A percentile compares a stretch with the other conserved stretches of the same genome.
These are phyloP conservation scores for Solen grandis DNA, from an alignment of 1,140 invertebrate species.

Conservation along the genomic window DNA sequence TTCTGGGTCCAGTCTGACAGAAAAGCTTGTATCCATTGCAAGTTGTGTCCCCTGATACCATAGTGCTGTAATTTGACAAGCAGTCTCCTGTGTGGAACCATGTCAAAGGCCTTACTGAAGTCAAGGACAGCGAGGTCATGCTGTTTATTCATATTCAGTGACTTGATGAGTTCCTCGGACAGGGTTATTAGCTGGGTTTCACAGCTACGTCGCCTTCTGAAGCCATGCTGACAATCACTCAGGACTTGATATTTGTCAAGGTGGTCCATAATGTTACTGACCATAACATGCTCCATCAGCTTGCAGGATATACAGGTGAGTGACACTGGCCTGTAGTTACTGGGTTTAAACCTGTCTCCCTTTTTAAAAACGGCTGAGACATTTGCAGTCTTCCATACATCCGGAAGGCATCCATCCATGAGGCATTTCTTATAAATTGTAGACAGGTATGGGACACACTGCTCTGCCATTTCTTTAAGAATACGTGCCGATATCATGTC, in stretches of 20 bases:
- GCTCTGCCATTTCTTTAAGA: background rate
- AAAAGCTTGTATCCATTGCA: no score
- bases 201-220: no score
- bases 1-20: background rate
- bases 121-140: no score
- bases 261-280: background rate
- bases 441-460: background rate
- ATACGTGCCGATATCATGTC: conserved; percentile 19
- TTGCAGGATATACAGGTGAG: no score
- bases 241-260: no score
- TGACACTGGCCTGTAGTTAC: no score
- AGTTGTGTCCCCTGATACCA: background rate
- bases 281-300: background rate
- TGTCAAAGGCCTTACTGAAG: no score
- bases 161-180: conserved; percentile 3
- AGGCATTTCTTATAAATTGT: background rate
- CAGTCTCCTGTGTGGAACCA: background rate
- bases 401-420: background rate
- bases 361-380: conserved; percentile 4
- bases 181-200: no score
- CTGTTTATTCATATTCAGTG: no score
- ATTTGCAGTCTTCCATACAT: no score
- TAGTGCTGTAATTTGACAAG: background rate
- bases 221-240: background rate
- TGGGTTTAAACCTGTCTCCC: conserved; percentile 1